These are phyloP conservation scores for Melitaea athalia DNA, from an alignment of 2,888 invertebrate species.

Conservation along the genomic window DNA sequence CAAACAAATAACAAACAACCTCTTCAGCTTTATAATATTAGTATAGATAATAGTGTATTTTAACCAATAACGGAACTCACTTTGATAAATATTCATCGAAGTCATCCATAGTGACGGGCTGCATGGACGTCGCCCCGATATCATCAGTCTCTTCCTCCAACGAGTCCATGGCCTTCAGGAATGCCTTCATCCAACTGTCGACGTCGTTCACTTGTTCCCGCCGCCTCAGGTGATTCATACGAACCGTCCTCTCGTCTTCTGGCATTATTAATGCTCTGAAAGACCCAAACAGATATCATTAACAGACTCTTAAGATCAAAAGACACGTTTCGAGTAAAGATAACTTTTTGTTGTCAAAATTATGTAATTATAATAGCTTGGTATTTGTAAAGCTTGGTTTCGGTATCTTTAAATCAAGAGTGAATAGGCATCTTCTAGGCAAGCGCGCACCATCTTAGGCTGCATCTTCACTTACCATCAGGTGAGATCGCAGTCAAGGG, in stretches of 20 bases:
- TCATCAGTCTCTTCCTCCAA: constrained; percentile 91
- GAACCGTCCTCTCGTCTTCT: constrained; percentile 91
- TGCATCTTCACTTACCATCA: too few relatives aligned
- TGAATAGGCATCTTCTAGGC: too few relatives aligned
- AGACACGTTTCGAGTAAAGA: neutral
- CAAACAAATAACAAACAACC: too few relatives aligned
- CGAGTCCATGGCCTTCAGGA: constrained; percentile 93
- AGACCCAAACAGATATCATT: constrained; percentile 20
- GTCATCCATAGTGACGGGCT: constrained; percentile 94
- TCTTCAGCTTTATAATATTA: too few relatives aligned
- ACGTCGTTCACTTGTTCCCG: constrained; percentile 92
- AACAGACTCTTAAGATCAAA: neutral
- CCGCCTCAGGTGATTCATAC: constrained; percentile 92
- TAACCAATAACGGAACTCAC: constrained; percentile 74
- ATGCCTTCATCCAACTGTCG: constrained; percentile 93
- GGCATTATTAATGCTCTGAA: constrained; percentile 93
- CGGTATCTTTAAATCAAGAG: too few relatives aligned
- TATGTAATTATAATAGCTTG: too few relatives aligned
- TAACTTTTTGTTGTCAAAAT: too few relatives aligned
- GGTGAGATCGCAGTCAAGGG: too few relatives aligned
- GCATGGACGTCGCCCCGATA: constrained; percentile 92
- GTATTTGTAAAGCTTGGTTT: too few relatives aligned
- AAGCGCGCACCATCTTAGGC: too few relatives aligned
- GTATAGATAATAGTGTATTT: too few relatives aligned
- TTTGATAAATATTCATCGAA: constrained; percentile 94